These are phyloP conservation scores for Tuberolachnus salignus DNA, from an alignment of 2,888 invertebrate species.

Conservation along the genomic window DNA sequence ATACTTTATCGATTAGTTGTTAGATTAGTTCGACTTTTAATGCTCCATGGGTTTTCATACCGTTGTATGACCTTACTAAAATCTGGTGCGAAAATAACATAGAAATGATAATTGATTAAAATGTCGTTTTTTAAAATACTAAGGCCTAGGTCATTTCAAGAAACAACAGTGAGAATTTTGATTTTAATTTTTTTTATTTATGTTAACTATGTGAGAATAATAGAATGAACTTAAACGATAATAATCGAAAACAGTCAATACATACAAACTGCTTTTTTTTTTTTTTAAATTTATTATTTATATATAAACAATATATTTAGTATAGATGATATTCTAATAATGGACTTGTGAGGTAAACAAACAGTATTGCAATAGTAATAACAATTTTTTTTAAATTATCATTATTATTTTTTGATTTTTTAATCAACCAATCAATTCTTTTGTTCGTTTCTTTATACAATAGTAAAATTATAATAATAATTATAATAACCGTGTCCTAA, in stretches of 20 bases:
- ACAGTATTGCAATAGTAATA: constrained; percentile 26
- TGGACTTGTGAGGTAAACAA: constrained; percentile 33
- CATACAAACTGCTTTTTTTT: constrained; percentile 17
- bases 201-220: too few species aligned
- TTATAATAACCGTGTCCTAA: constrained; percentile 43
- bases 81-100: too few species aligned
- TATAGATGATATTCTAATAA: constrained; percentile 32
- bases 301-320: constrained; percentile 38
- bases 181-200: too few species aligned
- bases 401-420: constrained; percentile 15
- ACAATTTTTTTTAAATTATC: neutral
- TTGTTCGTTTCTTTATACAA: constrained; percentile 37
- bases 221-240: neutral
- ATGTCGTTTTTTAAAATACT: too few species aligned
- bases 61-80: too few species aligned
- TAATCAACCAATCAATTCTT: constrained; percentile 29
- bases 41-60: too few species aligned
- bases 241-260: neutral
- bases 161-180: too few species aligned
- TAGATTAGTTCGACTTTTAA: too few species aligned
- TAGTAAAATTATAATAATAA: constrained; percentile 42
- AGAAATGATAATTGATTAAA: too few species aligned
- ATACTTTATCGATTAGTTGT: too few species aligned
- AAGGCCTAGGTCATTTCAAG: too few species aligned
- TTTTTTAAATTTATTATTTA: constrained; percentile 14